Conservation (phyloP, 2,888 invertebrate genomes). For the Cepaea hortensis region DNA sequence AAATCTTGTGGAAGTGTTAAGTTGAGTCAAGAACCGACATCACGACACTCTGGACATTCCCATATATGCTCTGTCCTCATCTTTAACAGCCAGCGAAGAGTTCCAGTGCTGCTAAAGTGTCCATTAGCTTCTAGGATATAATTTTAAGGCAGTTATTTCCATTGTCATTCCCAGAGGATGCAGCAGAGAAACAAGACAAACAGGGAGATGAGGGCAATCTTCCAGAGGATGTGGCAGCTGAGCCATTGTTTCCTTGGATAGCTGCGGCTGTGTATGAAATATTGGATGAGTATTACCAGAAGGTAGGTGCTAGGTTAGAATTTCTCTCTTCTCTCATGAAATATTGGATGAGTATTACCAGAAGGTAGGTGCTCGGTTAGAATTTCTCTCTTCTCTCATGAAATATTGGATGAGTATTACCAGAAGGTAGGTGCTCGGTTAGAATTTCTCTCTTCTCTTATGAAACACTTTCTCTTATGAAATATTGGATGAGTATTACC, state of each 20-base stretch:
- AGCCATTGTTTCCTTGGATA: slow-evolving; percentile 37
- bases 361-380: slow-evolving; percentile 3
- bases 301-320: slow-evolving; percentile 2
- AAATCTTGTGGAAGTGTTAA: no score
- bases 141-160: no score
- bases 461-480: slow-evolving; percentile 4
- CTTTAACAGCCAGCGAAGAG: no score
- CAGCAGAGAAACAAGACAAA: background rate
- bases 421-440: slow-evolving; percentile 13
- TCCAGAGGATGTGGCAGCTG: slow-evolving; percentile 10
- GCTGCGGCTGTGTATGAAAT: slow-evolving; percentile 39
- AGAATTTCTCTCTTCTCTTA: background rate
- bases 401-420: slow-evolving; percentile 42
- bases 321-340: background rate
- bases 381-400: background rate
- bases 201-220: slow-evolving; percentile 1
- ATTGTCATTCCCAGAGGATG: background rate
- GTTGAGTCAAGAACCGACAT: no score
- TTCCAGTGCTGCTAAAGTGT: no score
- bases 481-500: slow-evolving; percentile 41
- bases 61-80: no score
- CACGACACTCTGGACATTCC: no score
- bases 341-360: slow-evolving; percentile 43
- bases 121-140: no score
- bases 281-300: slow-evolving; percentile 40